Conservation (phyloP, 92 coral and sea anemone genomes). For the Isaurus tuberculatus region DNA sequence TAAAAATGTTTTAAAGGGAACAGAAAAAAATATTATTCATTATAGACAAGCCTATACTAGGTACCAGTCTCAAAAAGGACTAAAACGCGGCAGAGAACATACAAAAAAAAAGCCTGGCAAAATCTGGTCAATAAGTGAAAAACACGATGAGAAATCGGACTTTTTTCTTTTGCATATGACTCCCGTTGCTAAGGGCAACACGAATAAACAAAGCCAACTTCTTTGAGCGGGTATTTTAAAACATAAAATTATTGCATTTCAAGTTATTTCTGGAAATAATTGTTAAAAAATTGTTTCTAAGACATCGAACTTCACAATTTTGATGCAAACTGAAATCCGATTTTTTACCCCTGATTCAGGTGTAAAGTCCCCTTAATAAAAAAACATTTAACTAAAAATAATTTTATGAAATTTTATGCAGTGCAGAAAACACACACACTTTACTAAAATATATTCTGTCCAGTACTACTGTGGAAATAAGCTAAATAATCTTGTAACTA, state of each 20-base stretch:
- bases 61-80: slow-evolving; percentile 19
- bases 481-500: too few relatives aligned
- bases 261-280: neutral
- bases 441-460: too few relatives aligned
- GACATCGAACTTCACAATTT: slow-evolving; percentile 24
- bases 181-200: slow-evolving; percentile 29
- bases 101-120: slow-evolving; percentile 8
- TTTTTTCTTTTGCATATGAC: slow-evolving; percentile 10
- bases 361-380: slow-evolving; percentile 8
- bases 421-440: too few relatives aligned
- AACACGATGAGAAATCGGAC: neutral
- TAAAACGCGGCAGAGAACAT: neutral
- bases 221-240: neutral
- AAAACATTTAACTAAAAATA: slow-evolving; percentile 41
- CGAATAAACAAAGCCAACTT: neutral
- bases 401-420: neutral
- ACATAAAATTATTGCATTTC: slow-evolving; percentile 13
- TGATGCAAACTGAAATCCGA: neutral
- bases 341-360: neutral
- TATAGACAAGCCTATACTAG: slow-evolving; percentile 17
- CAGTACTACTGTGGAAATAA: too few relatives aligned
- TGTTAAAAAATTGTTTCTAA: slow-evolving; percentile 9
- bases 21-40: slow-evolving; percentile 6
- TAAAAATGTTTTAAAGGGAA: too few relatives aligned
- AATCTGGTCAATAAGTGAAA: slow-evolving; percentile 2